phyloP scores from a whole-genome alignment of 2,113 vertebrate species.

The Dipodomys ordii region DNA sequence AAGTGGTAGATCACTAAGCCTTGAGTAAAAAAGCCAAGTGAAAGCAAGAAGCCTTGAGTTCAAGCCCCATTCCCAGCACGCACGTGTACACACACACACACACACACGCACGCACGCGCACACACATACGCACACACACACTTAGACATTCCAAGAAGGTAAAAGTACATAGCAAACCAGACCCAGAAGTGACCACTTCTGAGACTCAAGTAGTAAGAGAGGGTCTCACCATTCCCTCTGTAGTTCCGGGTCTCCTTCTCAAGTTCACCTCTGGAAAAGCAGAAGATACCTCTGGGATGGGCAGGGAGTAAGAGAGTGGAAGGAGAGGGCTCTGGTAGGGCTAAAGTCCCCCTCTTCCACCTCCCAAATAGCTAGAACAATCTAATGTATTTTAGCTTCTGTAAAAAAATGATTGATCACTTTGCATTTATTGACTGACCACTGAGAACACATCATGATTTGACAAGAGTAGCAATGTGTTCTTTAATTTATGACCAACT shows the following conservation, averaged over 20 bases:
- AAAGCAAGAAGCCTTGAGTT: background rate
- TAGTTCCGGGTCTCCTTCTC: too few relatives aligned
- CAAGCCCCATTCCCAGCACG: background rate
- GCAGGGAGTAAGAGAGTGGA: background rate
- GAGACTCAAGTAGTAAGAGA: too few relatives aligned
- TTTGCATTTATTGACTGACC: background rate
- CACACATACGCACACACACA: background rate
- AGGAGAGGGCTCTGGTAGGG: too few relatives aligned
- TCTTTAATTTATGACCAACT: background rate
- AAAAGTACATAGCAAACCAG: too few relatives aligned
- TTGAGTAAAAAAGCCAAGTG: background rate
- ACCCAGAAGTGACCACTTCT: too few relatives aligned
- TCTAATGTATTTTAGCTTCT: background rate
- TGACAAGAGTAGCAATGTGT: background rate
- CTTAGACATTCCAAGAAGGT: background rate
- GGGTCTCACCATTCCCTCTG: too few relatives aligned
- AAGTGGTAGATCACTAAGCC: too few relatives aligned
- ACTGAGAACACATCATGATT: background rate
- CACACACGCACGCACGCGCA: background rate
- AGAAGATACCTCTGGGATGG: background rate
- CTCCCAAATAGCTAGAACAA: background rate
- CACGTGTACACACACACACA: fast-evolving
- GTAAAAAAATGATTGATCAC: background rate
- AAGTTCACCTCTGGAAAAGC: too few relatives aligned
- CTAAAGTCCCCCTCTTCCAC: too few relatives aligned